Conservation (phyloP, 2,888 invertebrate genomes). For the Drosophila nr. perissopoda region DNA sequence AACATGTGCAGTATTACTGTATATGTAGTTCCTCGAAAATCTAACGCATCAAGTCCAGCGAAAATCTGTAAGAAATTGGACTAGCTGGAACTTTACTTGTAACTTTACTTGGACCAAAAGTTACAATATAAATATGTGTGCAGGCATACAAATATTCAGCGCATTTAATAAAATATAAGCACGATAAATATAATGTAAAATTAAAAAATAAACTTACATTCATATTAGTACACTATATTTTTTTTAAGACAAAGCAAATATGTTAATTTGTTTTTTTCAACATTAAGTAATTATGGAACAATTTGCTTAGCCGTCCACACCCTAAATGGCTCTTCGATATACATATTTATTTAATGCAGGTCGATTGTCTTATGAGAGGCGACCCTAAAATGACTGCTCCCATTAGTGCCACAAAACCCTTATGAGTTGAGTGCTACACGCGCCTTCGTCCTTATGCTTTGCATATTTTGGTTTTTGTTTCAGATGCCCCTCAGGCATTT, state of each 20-base stretch:
- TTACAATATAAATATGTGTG: not conserved
- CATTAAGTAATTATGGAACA: not conserved
- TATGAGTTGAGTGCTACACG: conserved; percentile 39
- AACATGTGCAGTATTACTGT: too few relatives aligned
- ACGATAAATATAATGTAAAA: not conserved
- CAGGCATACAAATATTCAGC: not conserved
- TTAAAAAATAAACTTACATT: not conserved
- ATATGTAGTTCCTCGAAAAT: not conserved
- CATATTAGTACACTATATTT: not conserved
- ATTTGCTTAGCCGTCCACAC: too few relatives aligned
- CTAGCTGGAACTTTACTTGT: too few relatives aligned
- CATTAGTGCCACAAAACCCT: conserved; percentile 13
- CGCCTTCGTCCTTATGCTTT: conserved; percentile 22
- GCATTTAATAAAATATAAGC: not conserved
- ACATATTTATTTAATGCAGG: conserved; percentile 3
- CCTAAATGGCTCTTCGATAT: not conserved
- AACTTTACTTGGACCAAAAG: not conserved
- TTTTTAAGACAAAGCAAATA: not conserved
- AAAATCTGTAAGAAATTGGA: not conserved
- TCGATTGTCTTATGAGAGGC: conserved; percentile 17
- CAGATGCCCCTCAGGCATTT: conserved; percentile 13
- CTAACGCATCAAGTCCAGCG: not conserved
- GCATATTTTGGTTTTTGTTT: conserved; percentile 14
- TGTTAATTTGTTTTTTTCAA: not conserved
- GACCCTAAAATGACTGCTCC: conserved; percentile 15